Evolutionary conservation across 2,888 invertebrate genomes (phyloP).

Genomic region (Saturnia pavonia): DNA sequence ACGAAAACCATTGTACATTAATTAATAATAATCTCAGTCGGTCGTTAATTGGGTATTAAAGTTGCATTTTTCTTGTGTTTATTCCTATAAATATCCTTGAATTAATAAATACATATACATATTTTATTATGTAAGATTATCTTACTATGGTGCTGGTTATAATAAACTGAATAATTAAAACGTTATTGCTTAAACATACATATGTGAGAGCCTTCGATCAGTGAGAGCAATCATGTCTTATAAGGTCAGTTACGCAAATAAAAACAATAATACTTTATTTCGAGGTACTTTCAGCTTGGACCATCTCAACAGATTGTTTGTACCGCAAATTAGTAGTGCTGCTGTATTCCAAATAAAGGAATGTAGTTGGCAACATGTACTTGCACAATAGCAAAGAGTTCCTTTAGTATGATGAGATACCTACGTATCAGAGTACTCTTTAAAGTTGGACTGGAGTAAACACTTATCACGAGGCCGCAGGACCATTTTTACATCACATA

Average conservation of each 20-base stretch:
- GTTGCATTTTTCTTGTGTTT: background rate
- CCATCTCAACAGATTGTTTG: background rate
- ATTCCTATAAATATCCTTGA: background rate
- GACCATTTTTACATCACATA: background rate
- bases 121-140: background rate
- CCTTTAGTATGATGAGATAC: too few relatives aligned
- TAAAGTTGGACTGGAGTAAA: too few relatives aligned
- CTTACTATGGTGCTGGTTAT: background rate
- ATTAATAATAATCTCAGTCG: background rate
- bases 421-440: too few relatives aligned
- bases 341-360: background rate
- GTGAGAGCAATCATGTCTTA: too few relatives aligned
- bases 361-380: background rate
- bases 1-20: background rate
- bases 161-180: background rate
- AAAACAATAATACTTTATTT: background rate
- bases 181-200: too few relatives aligned
- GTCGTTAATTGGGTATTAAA: background rate
- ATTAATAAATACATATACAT: background rate
- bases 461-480: too few relatives aligned
- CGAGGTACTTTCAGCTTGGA: background rate
- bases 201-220: too few relatives aligned
- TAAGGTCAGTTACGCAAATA: background rate
- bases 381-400: too few relatives aligned
- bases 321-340: background rate